These are phyloP conservation scores for Podarcis lilfordi DNA, from an alignment of 2,797 vertebrate species.

Conservation along the genomic window DNA sequence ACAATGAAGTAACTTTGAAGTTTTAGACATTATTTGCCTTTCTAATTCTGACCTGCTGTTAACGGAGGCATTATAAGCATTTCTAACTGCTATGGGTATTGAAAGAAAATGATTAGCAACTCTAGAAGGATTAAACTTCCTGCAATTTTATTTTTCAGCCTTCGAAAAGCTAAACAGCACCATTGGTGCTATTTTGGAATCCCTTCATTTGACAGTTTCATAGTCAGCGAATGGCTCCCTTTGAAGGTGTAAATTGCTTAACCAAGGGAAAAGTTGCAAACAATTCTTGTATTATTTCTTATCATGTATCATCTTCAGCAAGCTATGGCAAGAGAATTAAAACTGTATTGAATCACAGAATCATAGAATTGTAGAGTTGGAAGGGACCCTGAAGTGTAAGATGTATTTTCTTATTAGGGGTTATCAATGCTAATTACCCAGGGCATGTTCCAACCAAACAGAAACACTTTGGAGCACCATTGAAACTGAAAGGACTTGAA, in stretches of 20 bases:
- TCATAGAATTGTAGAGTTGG: too few species aligned
- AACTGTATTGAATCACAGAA: not conserved
- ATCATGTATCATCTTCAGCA: constrained; percentile 33
- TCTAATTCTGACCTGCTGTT: constrained; percentile 55
- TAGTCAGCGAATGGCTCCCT: constrained; percentile 16
- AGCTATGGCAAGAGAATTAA: not conserved
- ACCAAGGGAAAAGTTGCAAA: constrained; percentile 34
- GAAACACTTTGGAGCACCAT: not conserved
- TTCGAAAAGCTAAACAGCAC: constrained; percentile 39
- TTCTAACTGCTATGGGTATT: constrained; percentile 38
- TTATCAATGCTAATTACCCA: constrained; percentile 1
- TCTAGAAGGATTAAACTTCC: constrained; percentile 49
- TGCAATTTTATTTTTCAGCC: constrained; percentile 51
- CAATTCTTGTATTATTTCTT: constrained; percentile 12
- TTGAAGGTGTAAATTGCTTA: constrained; percentile 52
- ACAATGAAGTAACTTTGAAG: constrained; percentile 43
- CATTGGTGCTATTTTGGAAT: constrained; percentile 43
- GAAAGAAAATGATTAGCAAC: constrained; percentile 47
- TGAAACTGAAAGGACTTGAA: not conserved
- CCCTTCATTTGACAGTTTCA: fast-evolving
- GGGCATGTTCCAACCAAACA: not conserved
- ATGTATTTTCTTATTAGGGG: not conserved
- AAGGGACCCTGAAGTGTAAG: not conserved
- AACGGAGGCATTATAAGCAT: constrained; percentile 14
- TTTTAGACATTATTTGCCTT: constrained; percentile 51